Base-by-base conservation (phyloP, 2,113 vertebrate species). In the Corythornis vintsioides region DNA sequence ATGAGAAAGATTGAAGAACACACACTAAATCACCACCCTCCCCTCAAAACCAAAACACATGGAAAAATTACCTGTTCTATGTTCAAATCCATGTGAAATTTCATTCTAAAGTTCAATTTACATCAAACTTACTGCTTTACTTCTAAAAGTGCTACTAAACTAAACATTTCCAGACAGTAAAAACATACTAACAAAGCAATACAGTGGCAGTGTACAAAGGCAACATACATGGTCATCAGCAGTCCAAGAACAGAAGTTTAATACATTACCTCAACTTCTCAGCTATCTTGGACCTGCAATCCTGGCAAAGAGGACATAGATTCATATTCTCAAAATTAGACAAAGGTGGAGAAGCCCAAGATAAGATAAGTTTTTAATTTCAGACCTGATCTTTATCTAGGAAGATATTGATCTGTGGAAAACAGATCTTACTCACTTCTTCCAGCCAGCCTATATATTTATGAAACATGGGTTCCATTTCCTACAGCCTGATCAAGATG, bases 1-100 rank as follows among this genome's bases (percentile, higher is more conserved):
- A 87, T 31, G 2, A 35, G 13, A 31, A 38, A 61, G 86, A 60
- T 3, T 12, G 43, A 61, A 67, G 12, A 2, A 20, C 24, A 60
- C 26, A 28, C 1, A 67, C 1, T 69, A 57, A 65, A 18, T 6
- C 2, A 4, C 2, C 0, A 3, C 5, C 3, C 2, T 25, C 3
- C 13, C 20, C 13, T 14, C 1, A 14, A 89, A 59, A 9, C 2
- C 4, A 53, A 67, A 53, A 7, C 7, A 18, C 24, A 4, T 33
- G 25, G 47, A 67, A 63, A 53, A 57, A 29, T 17, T 5, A 13
- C 15, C 12, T 26, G 38, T 38, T 9, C 3, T 4, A 52, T 2
- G 4, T 8, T 31, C 10, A 67, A 40, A 57, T 63, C 63, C n/a
- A 15, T 48, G 81, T 21, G 8, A 74, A 60, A 56, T 84, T 84